Percentiles rank a stretch among this genome's conserved stretches.
Evolutionary conservation across 2,797 vertebrate genomes (phyloP).

Genomic region (Chaenodraco wilsoni): DNA sequence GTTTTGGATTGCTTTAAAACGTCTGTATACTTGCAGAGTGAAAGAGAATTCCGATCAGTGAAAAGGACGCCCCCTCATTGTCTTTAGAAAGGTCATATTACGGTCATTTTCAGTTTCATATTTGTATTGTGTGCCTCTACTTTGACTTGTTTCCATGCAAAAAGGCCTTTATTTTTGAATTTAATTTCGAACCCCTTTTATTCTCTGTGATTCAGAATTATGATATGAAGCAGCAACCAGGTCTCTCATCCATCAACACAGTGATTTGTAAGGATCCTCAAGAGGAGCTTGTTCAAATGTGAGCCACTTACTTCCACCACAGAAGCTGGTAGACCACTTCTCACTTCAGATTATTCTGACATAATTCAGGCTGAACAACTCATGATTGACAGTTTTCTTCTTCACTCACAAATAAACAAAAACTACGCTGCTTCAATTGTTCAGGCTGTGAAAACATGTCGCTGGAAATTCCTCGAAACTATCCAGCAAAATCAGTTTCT

Average conservation of each 20-base stretch:
- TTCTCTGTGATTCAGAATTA: conserved; percentile 4
- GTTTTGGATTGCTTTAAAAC: background rate
- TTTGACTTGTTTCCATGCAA: too few relatives aligned
- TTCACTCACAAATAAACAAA: background rate
- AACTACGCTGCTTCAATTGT: background rate
- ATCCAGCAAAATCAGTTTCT: background rate
- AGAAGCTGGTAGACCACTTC: background rate
- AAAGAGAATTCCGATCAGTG: conserved; percentile 10
- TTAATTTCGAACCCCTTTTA: background rate
- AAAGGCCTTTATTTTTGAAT: too few relatives aligned
- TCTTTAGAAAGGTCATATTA: background rate
- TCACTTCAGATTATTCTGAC: background rate
- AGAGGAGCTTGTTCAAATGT: background rate
- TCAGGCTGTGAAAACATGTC: conserved; percentile 10
- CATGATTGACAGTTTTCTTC: background rate
- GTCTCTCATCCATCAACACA: background rate
- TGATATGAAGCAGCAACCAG: background rate
- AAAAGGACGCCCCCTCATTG: background rate
- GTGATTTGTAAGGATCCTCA: background rate
- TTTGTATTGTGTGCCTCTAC: too few relatives aligned
- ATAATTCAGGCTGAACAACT: background rate
- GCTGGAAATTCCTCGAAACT: background rate
- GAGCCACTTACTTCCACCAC: conserved; percentile 4
- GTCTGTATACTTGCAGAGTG: background rate
- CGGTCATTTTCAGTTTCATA: too few relatives aligned